Conservation (phyloP, 2,113 vertebrate species). For the Corvus cornix region DNA sequence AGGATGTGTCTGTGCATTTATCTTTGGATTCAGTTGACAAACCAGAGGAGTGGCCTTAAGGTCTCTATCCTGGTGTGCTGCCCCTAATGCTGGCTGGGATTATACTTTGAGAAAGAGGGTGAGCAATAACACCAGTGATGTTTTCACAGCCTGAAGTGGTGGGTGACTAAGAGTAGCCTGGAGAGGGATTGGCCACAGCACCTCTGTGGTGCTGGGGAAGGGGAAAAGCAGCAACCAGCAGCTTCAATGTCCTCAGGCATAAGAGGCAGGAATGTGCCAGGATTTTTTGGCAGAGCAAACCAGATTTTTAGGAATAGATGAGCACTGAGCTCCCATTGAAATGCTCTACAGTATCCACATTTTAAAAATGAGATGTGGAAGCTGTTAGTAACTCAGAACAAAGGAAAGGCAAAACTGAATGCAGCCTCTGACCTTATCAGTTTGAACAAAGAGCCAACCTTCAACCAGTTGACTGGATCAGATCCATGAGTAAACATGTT, state of each 20-base stretch:
- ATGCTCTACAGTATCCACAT: fast-evolving
- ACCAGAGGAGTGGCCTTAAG: neutral
- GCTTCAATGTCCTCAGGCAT: fast-evolving
- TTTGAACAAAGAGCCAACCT: neutral
- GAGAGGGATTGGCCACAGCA: neutral
- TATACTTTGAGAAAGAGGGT: neutral
- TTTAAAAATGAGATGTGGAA: neutral
- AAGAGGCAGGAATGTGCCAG: neutral
- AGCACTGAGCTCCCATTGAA: neutral
- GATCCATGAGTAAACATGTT: slow-evolving; percentile 4
- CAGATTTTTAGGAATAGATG: neutral
- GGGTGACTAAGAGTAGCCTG: neutral
- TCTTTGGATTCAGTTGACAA: neutral
- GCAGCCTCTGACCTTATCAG: neutral
- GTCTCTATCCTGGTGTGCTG: neutral
- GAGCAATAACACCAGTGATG: neutral
- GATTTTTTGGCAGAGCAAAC: neutral
- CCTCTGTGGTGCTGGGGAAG: neutral
- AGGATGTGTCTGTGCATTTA: neutral
- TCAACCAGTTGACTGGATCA: slow-evolving; percentile 6
- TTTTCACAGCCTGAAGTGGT: neutral
- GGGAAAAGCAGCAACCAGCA: neutral
- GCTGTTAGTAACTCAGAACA: neutral
- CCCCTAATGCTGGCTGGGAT: neutral
- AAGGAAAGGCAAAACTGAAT: neutral